Evolutionary conservation across 2,888 invertebrate species (phyloP).

Genomic region (Conistra vaccinii): DNA sequence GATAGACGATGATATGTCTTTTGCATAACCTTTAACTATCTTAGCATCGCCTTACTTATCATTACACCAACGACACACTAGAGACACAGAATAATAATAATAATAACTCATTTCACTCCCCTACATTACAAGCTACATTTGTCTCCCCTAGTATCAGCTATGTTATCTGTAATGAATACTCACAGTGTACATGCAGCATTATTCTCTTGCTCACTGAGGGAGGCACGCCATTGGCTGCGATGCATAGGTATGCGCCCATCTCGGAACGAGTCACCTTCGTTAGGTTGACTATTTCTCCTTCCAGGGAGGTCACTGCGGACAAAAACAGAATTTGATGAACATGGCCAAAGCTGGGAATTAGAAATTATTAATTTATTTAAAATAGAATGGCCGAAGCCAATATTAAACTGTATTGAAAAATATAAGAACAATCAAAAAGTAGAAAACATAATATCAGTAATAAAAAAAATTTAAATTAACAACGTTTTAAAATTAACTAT

Average conservation of each 20-base stretch:
- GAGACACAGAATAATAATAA: slow-evolving; percentile 39
- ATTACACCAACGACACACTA: slow-evolving; percentile 25
- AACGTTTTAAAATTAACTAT: too few relatives aligned
- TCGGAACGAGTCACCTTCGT: slow-evolving; percentile 97
- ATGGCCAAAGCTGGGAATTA: background rate
- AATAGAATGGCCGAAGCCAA: background rate
- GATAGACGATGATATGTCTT: background rate
- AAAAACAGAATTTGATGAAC: slow-evolving; percentile 31
- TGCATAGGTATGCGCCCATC: slow-evolving; percentile 97
- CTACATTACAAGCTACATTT: slow-evolving; percentile 42
- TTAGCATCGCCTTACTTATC: background rate
- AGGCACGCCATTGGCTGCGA: slow-evolving; percentile 96
- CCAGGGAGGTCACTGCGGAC: slow-evolving; percentile 92
- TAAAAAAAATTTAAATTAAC: background rate
- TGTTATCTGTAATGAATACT: slow-evolving; percentile 87
- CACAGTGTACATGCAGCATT: slow-evolving; percentile 97
- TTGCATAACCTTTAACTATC: background rate
- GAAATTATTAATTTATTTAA: background rate
- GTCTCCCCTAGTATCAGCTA: slow-evolving; percentile 38
- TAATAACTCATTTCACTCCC: slow-evolving; percentile 48
- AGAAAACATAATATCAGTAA: background rate
- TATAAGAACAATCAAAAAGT: background rate
- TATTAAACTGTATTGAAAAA: background rate
- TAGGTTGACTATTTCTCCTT: slow-evolving; percentile 95
- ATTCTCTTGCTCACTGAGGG: slow-evolving; percentile 97